These are phyloP conservation scores for Stenichneumon culpator DNA, from an alignment of 2,888 invertebrate species.

Conservation along the genomic window DNA sequence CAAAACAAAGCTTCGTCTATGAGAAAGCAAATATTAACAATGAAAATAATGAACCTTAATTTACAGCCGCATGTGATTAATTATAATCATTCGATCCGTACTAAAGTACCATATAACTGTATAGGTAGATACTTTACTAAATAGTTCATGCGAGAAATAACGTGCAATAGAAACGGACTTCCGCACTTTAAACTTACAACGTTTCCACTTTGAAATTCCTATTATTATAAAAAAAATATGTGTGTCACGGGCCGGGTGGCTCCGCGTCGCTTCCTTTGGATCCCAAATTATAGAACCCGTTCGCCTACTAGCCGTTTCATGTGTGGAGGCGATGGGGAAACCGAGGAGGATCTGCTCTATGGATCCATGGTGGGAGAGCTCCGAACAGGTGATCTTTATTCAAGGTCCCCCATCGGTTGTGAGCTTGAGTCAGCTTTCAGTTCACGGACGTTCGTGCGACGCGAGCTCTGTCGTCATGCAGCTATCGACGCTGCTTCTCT, in stretches of 20 bases:
- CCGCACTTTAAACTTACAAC: neutral
- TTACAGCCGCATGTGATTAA: neutral
- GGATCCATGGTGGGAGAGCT: conserved; percentile 58
- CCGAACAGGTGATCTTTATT: conserved; percentile 59
- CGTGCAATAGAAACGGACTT: neutral
- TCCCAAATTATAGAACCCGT: conserved; percentile 22
- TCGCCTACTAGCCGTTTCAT: neutral
- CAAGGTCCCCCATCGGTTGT: conserved; percentile 37
- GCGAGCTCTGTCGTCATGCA: conserved; percentile 66
- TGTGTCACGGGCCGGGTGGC: neutral
- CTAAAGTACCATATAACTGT: neutral
- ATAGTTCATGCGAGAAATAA: neutral
- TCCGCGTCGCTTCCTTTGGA: neutral
- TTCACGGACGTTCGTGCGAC: conserved; percentile 72
- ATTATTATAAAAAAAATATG: neutral
- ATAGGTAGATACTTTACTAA: neutral
- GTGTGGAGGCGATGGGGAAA: conserved; percentile 13
- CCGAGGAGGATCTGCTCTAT: conserved; percentile 33
- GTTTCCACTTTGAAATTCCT: neutral
- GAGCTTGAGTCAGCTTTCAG: conserved; percentile 73
- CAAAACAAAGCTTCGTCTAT: too few relatives aligned
- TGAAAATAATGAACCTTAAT: neutral
- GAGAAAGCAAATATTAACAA: too few relatives aligned
- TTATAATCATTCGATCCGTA: neutral
- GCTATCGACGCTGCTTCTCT: conserved; percentile 36